phyloP scores from a whole-genome alignment of 2,113 vertebrate species.

The Neopipo cinnamomea region DNA sequence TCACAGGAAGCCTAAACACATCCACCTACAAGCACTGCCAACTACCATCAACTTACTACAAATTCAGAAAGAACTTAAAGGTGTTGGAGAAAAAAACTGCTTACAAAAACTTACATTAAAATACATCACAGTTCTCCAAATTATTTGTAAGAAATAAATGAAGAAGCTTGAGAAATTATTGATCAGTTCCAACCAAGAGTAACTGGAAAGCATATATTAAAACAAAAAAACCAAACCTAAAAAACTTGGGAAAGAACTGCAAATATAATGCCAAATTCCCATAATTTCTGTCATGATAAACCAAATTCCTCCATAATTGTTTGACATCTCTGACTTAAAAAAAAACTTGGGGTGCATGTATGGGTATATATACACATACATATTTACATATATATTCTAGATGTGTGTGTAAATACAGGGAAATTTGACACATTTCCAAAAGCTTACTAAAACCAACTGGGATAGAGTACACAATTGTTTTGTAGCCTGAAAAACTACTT shows the following conservation, averaged over 20 bases:
- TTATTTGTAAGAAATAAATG: background rate
- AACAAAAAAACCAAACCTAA: background rate
- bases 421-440: background rate
- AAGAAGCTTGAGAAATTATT: background rate
- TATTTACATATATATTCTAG: rapidly evolving
- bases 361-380: rapidly evolving
- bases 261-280: background rate
- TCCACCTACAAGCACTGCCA: background rate
- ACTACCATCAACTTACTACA: background rate
- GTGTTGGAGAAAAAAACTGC: background rate
- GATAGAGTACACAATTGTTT: background rate
- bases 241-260: background rate
- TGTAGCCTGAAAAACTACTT: background rate
- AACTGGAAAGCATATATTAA: background rate
- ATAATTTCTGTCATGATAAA: background rate
- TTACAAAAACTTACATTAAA: background rate
- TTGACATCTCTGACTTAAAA: background rate
- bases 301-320: background rate
- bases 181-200: background rate
- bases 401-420: background rate
- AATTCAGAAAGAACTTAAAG: background rate
- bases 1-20: background rate
- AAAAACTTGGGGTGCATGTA: rapidly evolving
- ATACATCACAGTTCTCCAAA: background rate
- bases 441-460: background rate